phyloP scores from a whole-genome alignment of 2,797 vertebrate genomes.

The Pempheris klunzingeri region DNA sequence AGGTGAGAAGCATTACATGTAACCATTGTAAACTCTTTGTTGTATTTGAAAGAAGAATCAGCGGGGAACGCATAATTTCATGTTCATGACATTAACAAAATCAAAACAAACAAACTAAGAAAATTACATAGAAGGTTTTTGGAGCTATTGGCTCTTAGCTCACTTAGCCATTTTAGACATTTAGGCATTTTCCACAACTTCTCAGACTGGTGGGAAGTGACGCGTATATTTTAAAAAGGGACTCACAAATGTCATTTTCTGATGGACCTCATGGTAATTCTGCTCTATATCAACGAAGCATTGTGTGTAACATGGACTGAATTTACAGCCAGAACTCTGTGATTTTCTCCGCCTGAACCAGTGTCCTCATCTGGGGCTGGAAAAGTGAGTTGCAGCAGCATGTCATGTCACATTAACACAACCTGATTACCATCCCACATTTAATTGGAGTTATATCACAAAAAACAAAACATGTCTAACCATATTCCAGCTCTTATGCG shows the following conservation, averaged over 20 bases:
- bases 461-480: constrained; percentile 42
- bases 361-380: constrained; percentile 42
- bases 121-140: not conserved
- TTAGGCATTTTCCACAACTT: not conserved
- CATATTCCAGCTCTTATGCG: constrained; percentile 47
- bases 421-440: constrained; percentile 60
- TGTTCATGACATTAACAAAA: not conserved
- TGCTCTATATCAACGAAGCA: not conserved
- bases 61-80: constrained; percentile 4
- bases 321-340: not conserved
- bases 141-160: too few species aligned
- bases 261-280: constrained; percentile 15
- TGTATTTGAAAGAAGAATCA: constrained; percentile 5
- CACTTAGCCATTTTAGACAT: too few species aligned
- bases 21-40: not conserved
- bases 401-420: constrained; percentile 67
- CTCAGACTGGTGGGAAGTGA: not conserved
- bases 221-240: constrained; percentile 10
- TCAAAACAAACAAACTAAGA: not conserved
- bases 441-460: constrained; percentile 63
- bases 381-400: constrained; percentile 60
- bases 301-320: constrained; percentile 25
- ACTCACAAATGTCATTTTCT: constrained; percentile 1
- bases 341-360: constrained; percentile 12
- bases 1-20: not conserved